These are phyloP conservation scores for Rana temporaria DNA, from an alignment of 2,113 vertebrate genomes.

Conservation along the genomic window DNA sequence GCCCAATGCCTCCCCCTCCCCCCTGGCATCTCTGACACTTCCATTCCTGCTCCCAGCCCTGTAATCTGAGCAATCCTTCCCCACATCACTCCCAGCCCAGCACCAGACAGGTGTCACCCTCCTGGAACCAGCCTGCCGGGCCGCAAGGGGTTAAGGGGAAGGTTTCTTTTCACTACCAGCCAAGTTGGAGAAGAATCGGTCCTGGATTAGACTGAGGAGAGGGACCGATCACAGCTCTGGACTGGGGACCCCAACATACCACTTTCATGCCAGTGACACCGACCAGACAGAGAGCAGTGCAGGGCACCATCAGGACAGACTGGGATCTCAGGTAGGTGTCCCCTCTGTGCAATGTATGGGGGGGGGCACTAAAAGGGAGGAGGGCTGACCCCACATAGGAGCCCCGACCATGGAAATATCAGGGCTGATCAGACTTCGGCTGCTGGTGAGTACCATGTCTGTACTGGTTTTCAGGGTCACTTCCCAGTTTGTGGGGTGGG, in stretches of 20 bases:
- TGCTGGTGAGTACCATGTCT: constrained; percentile 14
- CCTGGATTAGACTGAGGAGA: neutral
- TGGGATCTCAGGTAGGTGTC: constrained; percentile 45
- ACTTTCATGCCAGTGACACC: constrained; percentile 40
- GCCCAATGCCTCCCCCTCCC: constrained; percentile 25
- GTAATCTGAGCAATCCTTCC: constrained; percentile 45
- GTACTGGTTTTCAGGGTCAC: neutral
- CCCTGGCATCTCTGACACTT: constrained; percentile 20
- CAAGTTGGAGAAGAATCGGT: neutral
- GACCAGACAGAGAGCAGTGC: constrained; percentile 42
- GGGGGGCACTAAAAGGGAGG: too few species aligned
- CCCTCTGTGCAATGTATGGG: neutral
- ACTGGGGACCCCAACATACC: neutral
- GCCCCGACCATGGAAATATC: too few species aligned
- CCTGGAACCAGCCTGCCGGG: neutral
- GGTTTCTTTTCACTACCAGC: neutral
- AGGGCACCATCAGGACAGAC: constrained; percentile 40
- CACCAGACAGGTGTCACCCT: constrained; percentile 61
- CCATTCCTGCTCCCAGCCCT: constrained; percentile 18
- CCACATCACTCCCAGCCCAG: constrained; percentile 5
- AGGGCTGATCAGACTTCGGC: neutral
- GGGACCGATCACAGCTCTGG: neutral
- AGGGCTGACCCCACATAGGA: too few species aligned
- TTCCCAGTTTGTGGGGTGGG: neutral
- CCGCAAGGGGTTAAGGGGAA: constrained; percentile 26